phyloP scores from a whole-genome alignment of 2,888 invertebrate species.

The Conops quadrifasciatus region DNA sequence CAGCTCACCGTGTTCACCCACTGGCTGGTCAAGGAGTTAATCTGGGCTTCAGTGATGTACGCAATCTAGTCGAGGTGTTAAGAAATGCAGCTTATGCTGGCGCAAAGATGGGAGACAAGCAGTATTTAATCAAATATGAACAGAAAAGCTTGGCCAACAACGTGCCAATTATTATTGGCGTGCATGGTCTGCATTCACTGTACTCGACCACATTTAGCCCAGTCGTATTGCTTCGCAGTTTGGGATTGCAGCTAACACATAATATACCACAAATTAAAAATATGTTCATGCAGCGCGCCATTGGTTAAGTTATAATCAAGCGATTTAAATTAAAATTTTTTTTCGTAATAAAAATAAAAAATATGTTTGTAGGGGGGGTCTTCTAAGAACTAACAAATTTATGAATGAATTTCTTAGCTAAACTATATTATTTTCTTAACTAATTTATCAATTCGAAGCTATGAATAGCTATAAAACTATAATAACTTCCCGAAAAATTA shows the following conservation, averaged over 20 bases:
- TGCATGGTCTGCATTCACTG: conserved; percentile 86
- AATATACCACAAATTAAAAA: conserved; percentile 77
- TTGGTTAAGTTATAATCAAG: conserved; percentile 49
- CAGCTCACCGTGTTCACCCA: conserved; percentile 92
- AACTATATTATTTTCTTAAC: too few relatives aligned
- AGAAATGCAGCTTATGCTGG: conserved; percentile 78
- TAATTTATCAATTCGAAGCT: too few relatives aligned
- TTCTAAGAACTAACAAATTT: too few relatives aligned
- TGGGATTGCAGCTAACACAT: conserved; percentile 84
- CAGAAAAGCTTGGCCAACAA: conserved; percentile 84
- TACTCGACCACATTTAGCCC: conserved; percentile 80
- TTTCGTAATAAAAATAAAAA: too few relatives aligned
- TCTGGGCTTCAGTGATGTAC: conserved; percentile 93
- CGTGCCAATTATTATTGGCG: conserved; percentile 85
- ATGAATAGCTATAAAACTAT: too few relatives aligned
- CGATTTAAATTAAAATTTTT: background rate
- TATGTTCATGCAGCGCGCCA: conserved; percentile 58
- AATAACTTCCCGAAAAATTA: too few relatives aligned
- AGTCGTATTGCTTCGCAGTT: conserved; percentile 79
- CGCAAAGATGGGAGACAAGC: conserved; percentile 74
- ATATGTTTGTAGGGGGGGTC: too few relatives aligned
- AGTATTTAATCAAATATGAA: conserved; percentile 84
- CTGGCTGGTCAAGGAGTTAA: conserved; percentile 98
- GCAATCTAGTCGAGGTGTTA: conserved; percentile 75
- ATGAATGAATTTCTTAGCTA: too few relatives aligned